These are phyloP conservation scores for Apamea sordens DNA, from an alignment of 2,888 invertebrate genomes.

Conservation along the genomic window DNA sequence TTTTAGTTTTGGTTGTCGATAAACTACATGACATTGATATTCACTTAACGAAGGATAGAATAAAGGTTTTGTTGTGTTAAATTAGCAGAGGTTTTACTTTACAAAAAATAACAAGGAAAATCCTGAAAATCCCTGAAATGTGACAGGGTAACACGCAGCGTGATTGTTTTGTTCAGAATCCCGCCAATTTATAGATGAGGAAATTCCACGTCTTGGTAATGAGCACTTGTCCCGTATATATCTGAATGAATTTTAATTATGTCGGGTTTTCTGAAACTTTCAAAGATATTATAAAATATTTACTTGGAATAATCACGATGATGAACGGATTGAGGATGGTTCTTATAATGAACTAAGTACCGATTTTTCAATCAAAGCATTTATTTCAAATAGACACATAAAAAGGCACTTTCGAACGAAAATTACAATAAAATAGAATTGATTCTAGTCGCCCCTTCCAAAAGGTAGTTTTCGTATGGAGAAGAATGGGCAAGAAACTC, in stretches of 20 bases:
- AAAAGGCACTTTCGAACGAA: no score
- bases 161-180: conserved; percentile 20
- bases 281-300: not conserved
- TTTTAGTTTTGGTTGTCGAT: conserved; percentile 29
- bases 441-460: no score
- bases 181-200: conserved; percentile 26
- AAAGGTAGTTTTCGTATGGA: no score
- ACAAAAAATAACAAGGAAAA: conserved; percentile 45
- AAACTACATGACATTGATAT: conserved; percentile 32
- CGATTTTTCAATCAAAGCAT: not conserved
- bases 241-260: conserved; percentile 12
- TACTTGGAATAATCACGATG: no score
- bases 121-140: conserved; percentile 29
- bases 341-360: not conserved
- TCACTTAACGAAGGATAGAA: conserved; percentile 30
- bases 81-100: conserved; percentile 13
- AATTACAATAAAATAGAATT: no score
- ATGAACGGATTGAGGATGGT: not conserved
- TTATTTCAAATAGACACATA: no score
- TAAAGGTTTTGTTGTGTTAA: conserved; percentile 27
- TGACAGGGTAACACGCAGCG: conserved; percentile 35
- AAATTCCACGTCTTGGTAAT: conserved; percentile 14
- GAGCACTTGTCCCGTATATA: not conserved
- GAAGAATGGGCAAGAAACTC: no score
- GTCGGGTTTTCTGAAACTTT: not conserved